Base-by-base conservation (phyloP, 37 sponge, comb jelly and placozoan species). In the Agelas oroides region DNA sequence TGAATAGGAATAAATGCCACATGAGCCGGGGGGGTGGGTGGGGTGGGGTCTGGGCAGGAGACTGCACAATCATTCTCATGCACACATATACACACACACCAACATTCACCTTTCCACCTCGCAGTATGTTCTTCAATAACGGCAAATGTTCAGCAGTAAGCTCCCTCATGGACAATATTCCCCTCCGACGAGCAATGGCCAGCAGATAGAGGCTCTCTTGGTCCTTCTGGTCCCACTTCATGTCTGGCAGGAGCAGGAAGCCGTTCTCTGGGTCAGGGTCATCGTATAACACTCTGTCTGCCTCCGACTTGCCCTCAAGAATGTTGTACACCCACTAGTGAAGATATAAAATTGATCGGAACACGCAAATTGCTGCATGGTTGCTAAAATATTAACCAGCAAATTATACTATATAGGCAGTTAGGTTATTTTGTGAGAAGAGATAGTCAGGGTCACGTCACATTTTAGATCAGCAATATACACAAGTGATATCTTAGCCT, bases 241-340 rank as follows among this genome's bases (percentile, higher is more conserved):
- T 52, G 82, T 99, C 99, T 19, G 99, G 94, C 31, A 94, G 63
- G 31, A 99, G 70, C 20, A 97, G 64, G 63, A 97, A 97, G 23
- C 99, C 99, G 59, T 53, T 83, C 2, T 82, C 75, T 15, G 88
- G 90, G 69, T 95, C 95, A 1, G 60, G 70, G 73, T 98, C 93
- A n/a, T 84, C 59, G 69, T 66, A 88, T 32, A 99, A 5, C 24
- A 97, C 74, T 24, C 96, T 78, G 52, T 99, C 99, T 13, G 46
- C 35, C 70, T 99, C 99, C 11, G 85, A 74, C 34, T 68, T 89
- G 0, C 93, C 93, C 12, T 97, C 94, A 36, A 99, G 90, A n/a
- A 99, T 93, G 68, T 97, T 99, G 61, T 97, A 86, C 65, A 99
- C 96, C 99, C 99, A 99, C 90, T 95, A 41, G 5, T 73, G 31